Evolutionary conservation across 2,113 vertebrate species (phyloP).

Genomic region (Plecturocebus donacophilus): DNA sequence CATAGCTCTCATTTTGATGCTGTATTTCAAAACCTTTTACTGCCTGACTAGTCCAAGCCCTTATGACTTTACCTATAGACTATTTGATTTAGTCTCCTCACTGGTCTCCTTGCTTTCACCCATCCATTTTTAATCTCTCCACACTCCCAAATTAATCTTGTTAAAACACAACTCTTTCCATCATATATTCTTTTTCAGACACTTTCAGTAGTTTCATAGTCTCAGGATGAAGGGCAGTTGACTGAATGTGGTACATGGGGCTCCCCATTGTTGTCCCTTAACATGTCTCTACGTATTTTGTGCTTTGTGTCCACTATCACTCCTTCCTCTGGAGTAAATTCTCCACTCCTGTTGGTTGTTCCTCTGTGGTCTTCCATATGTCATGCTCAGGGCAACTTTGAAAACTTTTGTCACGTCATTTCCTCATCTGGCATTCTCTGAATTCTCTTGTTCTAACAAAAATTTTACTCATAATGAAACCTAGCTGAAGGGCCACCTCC

Average conservation of each 20-base stretch:
- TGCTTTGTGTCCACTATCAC: neutral
- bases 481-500: neutral
- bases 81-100: neutral
- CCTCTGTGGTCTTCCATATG: neutral
- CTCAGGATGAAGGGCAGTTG: neutral
- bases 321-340: neutral
- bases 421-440: neutral
- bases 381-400: neutral
- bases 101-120: neutral
- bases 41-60: neutral
- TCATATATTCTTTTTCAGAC: neutral
- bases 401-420: neutral
- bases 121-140: neutral
- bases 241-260: neutral
- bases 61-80: neutral
- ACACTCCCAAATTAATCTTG: neutral
- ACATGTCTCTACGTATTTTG: no score
- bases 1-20: conserved; percentile 8
- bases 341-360: neutral
- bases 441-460: neutral
- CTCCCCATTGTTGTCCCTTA: neutral
- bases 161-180: neutral
- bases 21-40: conserved; percentile 22
- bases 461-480: conserved; percentile 20
- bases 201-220: neutral